Conservation (phyloP, 2,888 invertebrate species). For the Ophion ellenae region DNA sequence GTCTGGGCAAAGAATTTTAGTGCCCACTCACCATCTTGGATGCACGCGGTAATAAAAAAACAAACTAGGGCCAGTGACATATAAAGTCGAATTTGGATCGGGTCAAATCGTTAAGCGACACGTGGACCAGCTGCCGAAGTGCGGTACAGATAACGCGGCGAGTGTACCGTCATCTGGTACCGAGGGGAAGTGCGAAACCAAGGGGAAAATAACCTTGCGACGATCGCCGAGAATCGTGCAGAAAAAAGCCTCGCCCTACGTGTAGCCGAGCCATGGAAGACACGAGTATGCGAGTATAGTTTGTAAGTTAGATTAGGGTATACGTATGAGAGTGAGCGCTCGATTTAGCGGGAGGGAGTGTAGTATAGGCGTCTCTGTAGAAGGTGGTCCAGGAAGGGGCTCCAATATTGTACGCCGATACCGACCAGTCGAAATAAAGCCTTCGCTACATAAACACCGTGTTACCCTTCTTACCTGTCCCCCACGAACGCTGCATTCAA, state of each 20-base stretch:
- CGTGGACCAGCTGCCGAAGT: constrained; percentile 30
- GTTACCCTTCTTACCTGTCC: too few species aligned
- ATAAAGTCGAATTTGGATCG: constrained; percentile 23
- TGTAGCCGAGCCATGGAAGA: constrained; percentile 21
- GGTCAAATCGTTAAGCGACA: constrained; percentile 39
- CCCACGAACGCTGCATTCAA: too few species aligned
- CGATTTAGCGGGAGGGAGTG: constrained; percentile 22
- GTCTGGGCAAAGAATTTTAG: constrained; percentile 53
- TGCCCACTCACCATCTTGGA: constrained; percentile 25
- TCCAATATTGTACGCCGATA: too few species aligned
- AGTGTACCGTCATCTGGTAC: not conserved
- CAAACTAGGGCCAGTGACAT: constrained; percentile 55
- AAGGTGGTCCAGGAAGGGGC: too few species aligned
- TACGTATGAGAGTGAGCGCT: constrained; percentile 14
- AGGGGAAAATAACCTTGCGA: constrained; percentile 22
- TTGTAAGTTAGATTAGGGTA: constrained; percentile 19
- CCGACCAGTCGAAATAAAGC: too few species aligned
- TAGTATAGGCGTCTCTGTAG: not conserved
- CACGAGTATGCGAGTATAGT: constrained; percentile 23
- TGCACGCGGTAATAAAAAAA: constrained; percentile 33
- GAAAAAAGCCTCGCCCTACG: constrained; percentile 21
- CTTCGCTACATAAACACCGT: too few species aligned
- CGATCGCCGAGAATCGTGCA: constrained; percentile 19
- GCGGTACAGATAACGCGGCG: not conserved
- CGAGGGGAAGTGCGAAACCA: constrained; percentile 10